A percentile compares a stretch with the other conserved stretches of the same genome.
phyloP scores from a whole-genome alignment of 2,113 vertebrate genomes.

The Anguilla rostrata region DNA sequence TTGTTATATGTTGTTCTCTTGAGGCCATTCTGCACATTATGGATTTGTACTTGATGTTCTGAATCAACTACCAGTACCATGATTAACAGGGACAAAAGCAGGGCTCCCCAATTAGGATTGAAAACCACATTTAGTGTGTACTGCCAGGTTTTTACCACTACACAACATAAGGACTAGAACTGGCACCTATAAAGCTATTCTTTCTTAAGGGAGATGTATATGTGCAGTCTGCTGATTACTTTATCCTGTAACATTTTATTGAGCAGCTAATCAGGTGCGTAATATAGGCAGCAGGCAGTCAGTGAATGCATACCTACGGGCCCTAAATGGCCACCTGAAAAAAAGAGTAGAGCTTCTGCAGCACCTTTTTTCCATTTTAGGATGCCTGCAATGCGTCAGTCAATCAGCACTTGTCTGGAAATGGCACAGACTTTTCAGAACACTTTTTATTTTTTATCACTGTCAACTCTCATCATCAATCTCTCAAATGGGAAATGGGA shows the following conservation, averaged over 20 bases:
- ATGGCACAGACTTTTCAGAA: conserved; percentile 20
- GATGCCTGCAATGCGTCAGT: conserved; percentile 53
- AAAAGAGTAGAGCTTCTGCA: neutral
- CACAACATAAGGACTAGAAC: neutral
- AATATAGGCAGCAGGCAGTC: neutral
- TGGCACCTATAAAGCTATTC: neutral
- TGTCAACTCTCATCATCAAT: conserved; percentile 38
- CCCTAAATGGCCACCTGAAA: neutral
- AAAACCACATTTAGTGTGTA: too few species aligned
- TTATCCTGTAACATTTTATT: neutral
- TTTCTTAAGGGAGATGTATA: neutral
- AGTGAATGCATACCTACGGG: neutral
- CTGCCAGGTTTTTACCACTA: neutral
- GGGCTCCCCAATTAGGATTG: too few species aligned
- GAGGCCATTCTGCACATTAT: neutral
- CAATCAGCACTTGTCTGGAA: conserved; percentile 26
- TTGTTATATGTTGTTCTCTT: neutral
- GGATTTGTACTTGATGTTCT: too few species aligned
- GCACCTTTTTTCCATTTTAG: conserved; percentile 16
- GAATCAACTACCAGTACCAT: too few species aligned
- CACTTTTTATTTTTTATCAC: conserved; percentile 42
- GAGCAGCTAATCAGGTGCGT: neutral
- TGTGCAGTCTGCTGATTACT: neutral
- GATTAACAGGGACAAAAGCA: too few species aligned
- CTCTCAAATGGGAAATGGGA: conserved; percentile 32